These are phyloP conservation scores for Teleogryllus oceanicus DNA, from an alignment of 2,888 invertebrate genomes.

Conservation along the genomic window DNA sequence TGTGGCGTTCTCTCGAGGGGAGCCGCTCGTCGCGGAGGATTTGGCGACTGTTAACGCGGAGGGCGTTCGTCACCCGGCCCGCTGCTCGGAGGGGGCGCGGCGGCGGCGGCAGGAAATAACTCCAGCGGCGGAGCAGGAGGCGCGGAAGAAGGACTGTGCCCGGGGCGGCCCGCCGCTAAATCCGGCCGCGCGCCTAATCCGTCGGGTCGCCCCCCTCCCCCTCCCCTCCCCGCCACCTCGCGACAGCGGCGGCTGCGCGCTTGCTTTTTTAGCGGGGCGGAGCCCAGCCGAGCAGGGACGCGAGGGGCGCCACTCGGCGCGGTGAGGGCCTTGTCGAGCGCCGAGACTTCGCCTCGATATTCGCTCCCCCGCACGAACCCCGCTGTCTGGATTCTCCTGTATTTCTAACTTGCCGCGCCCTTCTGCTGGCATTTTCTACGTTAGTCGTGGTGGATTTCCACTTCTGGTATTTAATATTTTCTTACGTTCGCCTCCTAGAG, in stretches of 20 bases:
- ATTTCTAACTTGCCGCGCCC: too few species aligned
- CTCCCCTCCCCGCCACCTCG: background rate
- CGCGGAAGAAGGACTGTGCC: background rate
- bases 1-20: background rate
- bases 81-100: background rate
- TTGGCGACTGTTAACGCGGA: background rate
- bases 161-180: background rate
- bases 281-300: too few species aligned
- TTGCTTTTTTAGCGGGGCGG: background rate
- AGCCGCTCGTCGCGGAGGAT: background rate
- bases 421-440: too few species aligned
- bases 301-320: too few species aligned
- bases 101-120: background rate
- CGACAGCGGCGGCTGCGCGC: background rate
- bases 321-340: too few species aligned
- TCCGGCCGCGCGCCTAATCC: slow-evolving; percentile 4
- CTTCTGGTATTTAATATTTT: too few species aligned
- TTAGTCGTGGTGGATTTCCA: too few species aligned
- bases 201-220: background rate
- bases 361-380: too few species aligned
- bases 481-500: too few species aligned
- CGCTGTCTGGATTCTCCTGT: too few species aligned
- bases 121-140: background rate
- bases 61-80: background rate
- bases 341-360: too few species aligned